These are phyloP conservation scores for Tragelaphus imberbis DNA, from an alignment of 2,113 vertebrate species.

Conservation along the genomic window DNA sequence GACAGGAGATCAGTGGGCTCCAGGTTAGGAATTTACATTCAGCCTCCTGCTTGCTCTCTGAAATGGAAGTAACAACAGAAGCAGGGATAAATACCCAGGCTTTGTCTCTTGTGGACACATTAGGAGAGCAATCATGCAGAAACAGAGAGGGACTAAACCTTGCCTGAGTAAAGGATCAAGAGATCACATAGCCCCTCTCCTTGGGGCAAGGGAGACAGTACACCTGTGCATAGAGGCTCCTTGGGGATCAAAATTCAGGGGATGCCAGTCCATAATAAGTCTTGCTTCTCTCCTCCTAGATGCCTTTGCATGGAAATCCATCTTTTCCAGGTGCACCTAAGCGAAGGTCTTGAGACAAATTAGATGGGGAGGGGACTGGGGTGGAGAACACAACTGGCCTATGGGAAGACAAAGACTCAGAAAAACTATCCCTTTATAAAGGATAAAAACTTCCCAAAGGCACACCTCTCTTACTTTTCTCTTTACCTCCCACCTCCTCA, in stretches of 20 bases:
- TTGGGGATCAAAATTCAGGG: background rate
- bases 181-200: background rate
- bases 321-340: background rate
- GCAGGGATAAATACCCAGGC: background rate
- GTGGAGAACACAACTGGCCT: background rate
- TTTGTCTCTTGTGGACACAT: background rate
- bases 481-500: background rate
- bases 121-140: background rate
- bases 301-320: background rate
- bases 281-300: background rate
- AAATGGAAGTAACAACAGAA: background rate
- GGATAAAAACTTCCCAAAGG: background rate
- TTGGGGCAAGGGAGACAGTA: background rate
- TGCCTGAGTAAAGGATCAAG: background rate
- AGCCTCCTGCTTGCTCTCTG: background rate
- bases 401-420: background rate
- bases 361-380: rapidly evolving
- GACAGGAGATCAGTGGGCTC: background rate
- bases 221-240: background rate
- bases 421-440: background rate
- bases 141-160: background rate
- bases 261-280: background rate
- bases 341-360: background rate
- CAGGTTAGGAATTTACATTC: background rate
- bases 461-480: background rate